Percentiles rank a stretch among this genome's conserved stretches.
phyloP scores from a whole-genome alignment of 2,888 invertebrate genomes.

The Anoplius nigerrimus region DNA sequence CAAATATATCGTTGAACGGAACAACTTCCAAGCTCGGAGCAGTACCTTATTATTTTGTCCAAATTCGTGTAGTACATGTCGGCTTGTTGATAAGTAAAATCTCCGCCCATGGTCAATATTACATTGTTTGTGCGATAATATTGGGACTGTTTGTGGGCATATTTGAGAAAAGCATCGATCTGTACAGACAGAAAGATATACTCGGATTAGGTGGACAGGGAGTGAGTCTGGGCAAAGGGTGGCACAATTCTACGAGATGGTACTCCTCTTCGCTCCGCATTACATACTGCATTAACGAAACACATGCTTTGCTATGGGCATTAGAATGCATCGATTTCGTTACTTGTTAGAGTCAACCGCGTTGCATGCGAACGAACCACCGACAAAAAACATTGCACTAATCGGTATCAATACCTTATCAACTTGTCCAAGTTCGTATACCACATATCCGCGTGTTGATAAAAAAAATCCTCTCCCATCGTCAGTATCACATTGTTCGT shows the following conservation, averaged over 20 bases:
- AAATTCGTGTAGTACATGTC: slow-evolving; percentile 87
- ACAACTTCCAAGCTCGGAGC: neutral
- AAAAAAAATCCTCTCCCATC: slow-evolving; percentile 95
- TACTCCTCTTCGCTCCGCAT: too few species aligned
- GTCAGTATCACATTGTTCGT: slow-evolving; percentile 88
- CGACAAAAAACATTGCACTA: slow-evolving; percentile 5
- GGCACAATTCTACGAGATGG: too few species aligned
- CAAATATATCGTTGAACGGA: too few species aligned
- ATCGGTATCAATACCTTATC: slow-evolving; percentile 78
- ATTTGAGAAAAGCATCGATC: slow-evolving; percentile 77
- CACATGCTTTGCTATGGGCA: neutral
- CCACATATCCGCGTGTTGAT: slow-evolving; percentile 87
- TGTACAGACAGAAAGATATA: slow-evolving; percentile 37
- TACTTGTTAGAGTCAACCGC: too few species aligned
- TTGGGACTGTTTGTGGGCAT: slow-evolving; percentile 77
- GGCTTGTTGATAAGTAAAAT: slow-evolving; percentile 92
- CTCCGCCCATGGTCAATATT: slow-evolving; percentile 92
- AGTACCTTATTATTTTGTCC: slow-evolving; percentile 88
- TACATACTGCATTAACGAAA: neutral
- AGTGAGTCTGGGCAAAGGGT: neutral
- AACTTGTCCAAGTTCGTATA: slow-evolving; percentile 91
- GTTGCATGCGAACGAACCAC: too few species aligned
- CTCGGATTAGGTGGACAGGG: too few species aligned
- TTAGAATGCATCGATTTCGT: neutral
- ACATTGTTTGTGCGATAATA: slow-evolving; percentile 84